Evolutionary conservation across 1,140 invertebrate species (phyloP), one percentile per base, ranked within the genome.

Genomic region (Aleiodes sp.): DNA sequence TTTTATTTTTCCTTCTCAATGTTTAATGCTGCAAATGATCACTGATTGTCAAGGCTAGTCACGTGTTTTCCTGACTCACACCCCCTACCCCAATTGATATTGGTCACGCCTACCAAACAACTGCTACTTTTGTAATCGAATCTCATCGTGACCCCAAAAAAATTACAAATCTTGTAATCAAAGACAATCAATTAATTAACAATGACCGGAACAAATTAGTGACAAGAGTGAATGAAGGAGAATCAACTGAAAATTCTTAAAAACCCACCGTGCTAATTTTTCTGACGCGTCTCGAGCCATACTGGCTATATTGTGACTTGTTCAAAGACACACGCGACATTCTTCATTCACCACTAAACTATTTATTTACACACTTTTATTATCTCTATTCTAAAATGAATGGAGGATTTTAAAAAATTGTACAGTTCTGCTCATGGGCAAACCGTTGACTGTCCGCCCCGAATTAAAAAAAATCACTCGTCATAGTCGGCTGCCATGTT

Each of bases 251-350:
- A 41, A 41, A 63, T 35, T 33, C 3, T 14, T 6, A 65, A 68
- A 75, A 74, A 82, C 84, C 67, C 79, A 87, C 85, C 85, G 84
- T 84, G 68, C 85, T 87, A 73, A 87, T 87, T 75, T 87, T 87
- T 59, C 85, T 78, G 37, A 86, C 83, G 73, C 85, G 80, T 64
- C 84, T 82, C 65, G 84, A 85, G 80, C 83, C 84, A 77, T 84
- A 84, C 74, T 82, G 81, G 77, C 82, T 80, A 75, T 81, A 80
- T 75, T 86, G 82, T 63, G 85, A 84, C 78, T 85, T 87, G 80
- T 82, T 87, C 73, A 87, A 80, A 72, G 84, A 86, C 70, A 82
- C 82, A 70, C 84, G 81, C 79, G 85, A 87, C 85, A 87, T 86
- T 78, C n/a, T 65, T 19, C 26, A 60, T 21, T 67, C 21, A 26